Percentiles rank a stretch among this genome's conserved stretches.
phyloP scores from a whole-genome alignment of 2,113 vertebrate genomes.

The Pluvialis apricaria region DNA sequence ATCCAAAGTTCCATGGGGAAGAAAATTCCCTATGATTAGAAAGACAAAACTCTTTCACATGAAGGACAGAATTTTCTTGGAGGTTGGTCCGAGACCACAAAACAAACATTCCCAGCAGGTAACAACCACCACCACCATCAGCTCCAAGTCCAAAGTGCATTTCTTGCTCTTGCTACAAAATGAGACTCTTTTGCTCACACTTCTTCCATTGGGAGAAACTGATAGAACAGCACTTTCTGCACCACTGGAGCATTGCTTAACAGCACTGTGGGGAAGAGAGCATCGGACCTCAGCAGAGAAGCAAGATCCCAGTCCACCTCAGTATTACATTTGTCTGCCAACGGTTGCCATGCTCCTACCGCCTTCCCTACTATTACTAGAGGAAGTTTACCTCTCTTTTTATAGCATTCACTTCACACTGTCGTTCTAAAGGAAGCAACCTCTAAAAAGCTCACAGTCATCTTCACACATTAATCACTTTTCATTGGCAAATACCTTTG shows the following conservation, averaged over 20 bases:
- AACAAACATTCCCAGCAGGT: neutral
- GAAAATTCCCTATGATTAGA: neutral
- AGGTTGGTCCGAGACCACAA: neutral
- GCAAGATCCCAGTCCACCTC: neutral
- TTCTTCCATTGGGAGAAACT: neutral
- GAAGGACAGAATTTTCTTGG: neutral
- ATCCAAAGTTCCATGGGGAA: neutral
- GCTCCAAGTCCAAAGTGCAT: neutral
- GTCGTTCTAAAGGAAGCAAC: neutral
- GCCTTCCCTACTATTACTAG: neutral
- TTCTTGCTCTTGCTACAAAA: neutral
- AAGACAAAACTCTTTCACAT: neutral
- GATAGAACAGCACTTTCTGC: neutral
- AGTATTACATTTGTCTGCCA: neutral
- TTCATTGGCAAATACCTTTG: neutral
- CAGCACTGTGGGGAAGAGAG: neutral
- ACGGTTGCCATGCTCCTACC: neutral
- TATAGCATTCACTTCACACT: neutral
- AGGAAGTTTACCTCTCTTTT: neutral
- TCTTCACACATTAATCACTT: neutral
- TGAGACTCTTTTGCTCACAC: neutral
- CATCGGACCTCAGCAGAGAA: accelerated
- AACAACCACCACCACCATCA: neutral
- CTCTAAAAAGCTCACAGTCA: conserved; percentile 11
- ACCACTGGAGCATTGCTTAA: neutral